A percentile compares a stretch with the other conserved stretches of the same genome.
phyloP scores from a whole-genome alignment of 2,797 vertebrate genomes.

The Manis pentadactyla region DNA sequence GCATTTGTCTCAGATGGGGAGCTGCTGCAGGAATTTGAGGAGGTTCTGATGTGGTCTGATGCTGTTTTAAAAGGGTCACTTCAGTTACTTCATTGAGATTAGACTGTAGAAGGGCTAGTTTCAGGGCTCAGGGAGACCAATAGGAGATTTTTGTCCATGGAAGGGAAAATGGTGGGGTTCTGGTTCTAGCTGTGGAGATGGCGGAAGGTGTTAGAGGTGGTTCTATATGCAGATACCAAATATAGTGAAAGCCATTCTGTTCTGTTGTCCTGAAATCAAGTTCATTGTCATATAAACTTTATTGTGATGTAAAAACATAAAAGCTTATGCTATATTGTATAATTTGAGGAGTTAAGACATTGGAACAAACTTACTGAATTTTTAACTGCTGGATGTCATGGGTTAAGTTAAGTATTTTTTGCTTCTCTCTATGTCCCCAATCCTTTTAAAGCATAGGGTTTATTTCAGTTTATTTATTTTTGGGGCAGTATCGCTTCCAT shows the following conservation, averaged over 20 bases:
- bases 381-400: neutral
- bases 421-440: neutral
- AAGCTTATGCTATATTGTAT: neutral
- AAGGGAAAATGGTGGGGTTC: neutral
- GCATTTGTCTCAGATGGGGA: neutral
- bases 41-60: neutral
- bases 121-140: neutral
- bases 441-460: neutral
- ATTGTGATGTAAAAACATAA: neutral
- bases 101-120: neutral
- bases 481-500: neutral
- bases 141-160: neutral
- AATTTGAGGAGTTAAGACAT: conserved; percentile 23
- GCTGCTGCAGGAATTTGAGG: neutral
- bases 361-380: neutral
- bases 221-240: neutral
- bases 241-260: conserved; percentile 19
- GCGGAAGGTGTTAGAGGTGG: neutral
- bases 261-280: neutral
- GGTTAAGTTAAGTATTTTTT: neutral
- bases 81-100: neutral
- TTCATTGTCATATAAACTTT: conserved; percentile 9
- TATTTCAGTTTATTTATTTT: neutral
- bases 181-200: neutral
- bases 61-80: conserved; percentile 7